These are phyloP conservation scores for Napeogenes inachia DNA, from an alignment of 2,888 invertebrate genomes.

Conservation along the genomic window DNA sequence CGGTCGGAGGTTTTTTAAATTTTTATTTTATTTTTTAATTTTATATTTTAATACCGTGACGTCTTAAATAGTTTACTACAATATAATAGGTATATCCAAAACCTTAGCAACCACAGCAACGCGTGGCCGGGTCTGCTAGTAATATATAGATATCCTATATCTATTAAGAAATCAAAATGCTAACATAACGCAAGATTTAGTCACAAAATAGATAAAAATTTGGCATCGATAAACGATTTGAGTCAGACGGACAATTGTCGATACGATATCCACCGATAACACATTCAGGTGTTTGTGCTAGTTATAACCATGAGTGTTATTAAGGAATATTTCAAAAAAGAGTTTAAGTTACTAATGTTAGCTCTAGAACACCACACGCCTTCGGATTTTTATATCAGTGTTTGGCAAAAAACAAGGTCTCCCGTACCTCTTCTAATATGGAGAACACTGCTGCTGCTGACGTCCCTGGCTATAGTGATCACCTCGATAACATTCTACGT, in stretches of 20 bases:
- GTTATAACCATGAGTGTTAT: conserved; percentile 50
- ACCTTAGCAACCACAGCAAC: too few species aligned
- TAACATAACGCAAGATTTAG: conserved; percentile 16
- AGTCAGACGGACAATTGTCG: conserved; percentile 32
- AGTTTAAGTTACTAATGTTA: conserved; percentile 50
- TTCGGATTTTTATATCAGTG: conserved; percentile 61
- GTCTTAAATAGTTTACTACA: too few species aligned
- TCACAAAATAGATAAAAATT: conserved; percentile 26
- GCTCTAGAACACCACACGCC: conserved; percentile 56
- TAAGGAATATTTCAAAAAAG: conserved; percentile 57
- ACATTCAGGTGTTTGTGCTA: conserved; percentile 18
- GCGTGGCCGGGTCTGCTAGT: too few species aligned
- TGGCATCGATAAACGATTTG: conserved; percentile 31
- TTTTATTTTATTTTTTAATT: too few species aligned
- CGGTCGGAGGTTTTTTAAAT: too few species aligned
- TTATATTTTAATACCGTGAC: too few species aligned
- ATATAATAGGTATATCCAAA: too few species aligned
- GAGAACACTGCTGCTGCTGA: conserved; percentile 55
- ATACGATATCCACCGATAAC: conserved; percentile 30
- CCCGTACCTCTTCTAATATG: conserved; percentile 58
- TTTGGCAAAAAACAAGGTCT: conserved; percentile 65
- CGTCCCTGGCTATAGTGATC: conserved; percentile 52
- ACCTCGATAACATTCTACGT: conserved; percentile 54
- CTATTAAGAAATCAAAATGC: conserved; percentile 14
- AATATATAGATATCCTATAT: background rate